phyloP scores from a whole-genome alignment of 2,113 vertebrate genomes.

The Pelodiscus sinensis region DNA sequence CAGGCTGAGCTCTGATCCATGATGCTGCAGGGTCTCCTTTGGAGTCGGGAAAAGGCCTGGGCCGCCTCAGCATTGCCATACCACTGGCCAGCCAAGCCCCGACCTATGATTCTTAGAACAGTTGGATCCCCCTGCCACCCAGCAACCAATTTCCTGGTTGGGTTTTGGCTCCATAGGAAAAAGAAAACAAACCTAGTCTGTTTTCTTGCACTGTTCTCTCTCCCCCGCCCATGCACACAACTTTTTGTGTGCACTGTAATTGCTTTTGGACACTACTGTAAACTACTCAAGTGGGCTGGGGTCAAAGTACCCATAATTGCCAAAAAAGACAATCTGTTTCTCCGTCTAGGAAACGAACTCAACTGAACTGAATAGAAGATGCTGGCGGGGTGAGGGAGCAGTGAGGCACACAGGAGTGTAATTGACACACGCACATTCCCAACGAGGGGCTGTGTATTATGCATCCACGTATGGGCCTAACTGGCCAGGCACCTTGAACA shows the following conservation, averaged over 20 bases:
- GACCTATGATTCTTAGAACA: neutral
- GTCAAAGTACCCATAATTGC: neutral
- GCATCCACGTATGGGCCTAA: neutral
- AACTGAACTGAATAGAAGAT: neutral
- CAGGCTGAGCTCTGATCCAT: neutral
- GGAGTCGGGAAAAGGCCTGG: neutral
- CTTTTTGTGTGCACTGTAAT: neutral
- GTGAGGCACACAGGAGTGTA: neutral
- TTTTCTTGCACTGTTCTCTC: neutral
- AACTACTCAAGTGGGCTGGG: neutral
- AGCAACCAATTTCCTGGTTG: neutral
- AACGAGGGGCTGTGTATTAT: neutral
- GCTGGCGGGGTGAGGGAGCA: neutral
- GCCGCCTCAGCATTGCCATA: neutral
- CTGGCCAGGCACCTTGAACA: neutral
- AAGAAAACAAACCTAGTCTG: neutral
- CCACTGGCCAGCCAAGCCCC: neutral
- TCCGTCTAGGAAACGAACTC: neutral
- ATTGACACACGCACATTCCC: neutral
- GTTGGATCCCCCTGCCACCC: neutral
- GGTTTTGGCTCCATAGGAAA: neutral
- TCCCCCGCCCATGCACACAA: neutral
- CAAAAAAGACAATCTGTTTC: neutral
- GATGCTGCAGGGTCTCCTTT: neutral
- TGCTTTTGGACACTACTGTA: neutral